Percentiles rank a stretch among this genome's conserved stretches.
Evolutionary conservation across 2,888 invertebrate genomes (phyloP).

Genomic region (Mystacides longicornis): DNA sequence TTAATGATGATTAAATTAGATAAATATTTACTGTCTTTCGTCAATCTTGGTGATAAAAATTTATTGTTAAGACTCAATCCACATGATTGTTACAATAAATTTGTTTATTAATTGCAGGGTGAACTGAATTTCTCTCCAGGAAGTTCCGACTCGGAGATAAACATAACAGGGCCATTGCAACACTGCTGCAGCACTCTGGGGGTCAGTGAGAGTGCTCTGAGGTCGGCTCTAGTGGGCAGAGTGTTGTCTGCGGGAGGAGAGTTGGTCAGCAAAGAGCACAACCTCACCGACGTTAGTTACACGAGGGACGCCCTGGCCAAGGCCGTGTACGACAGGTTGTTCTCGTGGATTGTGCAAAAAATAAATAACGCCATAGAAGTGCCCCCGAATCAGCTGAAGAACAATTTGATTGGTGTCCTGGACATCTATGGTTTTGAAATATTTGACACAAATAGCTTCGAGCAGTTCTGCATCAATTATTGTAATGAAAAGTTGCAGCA

Average conservation of each 20-base stretch:
- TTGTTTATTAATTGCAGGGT: constrained; percentile 35
- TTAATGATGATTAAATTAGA: too few species aligned
- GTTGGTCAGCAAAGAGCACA: constrained; percentile 85
- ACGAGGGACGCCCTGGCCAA: constrained; percentile 91
- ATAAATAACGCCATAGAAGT: constrained; percentile 89
- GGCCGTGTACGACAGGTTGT: constrained; percentile 90
- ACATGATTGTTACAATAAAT: neutral
- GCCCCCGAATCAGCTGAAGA: constrained; percentile 56
- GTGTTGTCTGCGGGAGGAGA: constrained; percentile 92
- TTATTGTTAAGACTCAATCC: too few species aligned
- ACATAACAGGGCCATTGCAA: constrained; percentile 42
- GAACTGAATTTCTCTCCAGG: constrained; percentile 53
- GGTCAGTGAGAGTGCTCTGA: constrained; percentile 60
- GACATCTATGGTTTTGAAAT: constrained; percentile 99
- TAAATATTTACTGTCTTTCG: too few species aligned
- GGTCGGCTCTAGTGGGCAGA: constrained; percentile 72
- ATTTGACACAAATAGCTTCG: constrained; percentile 94
- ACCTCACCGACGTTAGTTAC: constrained; percentile 74
- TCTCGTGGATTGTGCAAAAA: constrained; percentile 87
- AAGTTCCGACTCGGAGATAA: constrained; percentile 57
- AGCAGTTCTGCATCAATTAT: constrained; percentile 98
- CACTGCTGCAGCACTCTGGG: constrained; percentile 47
- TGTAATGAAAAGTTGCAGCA: constrained; percentile 98
- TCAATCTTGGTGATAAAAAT: too few species aligned
- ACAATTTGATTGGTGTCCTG: constrained; percentile 85